phyloP scores from a whole-genome alignment of 2,888 invertebrate genomes.

The Lasioglossum pauxillum region DNA sequence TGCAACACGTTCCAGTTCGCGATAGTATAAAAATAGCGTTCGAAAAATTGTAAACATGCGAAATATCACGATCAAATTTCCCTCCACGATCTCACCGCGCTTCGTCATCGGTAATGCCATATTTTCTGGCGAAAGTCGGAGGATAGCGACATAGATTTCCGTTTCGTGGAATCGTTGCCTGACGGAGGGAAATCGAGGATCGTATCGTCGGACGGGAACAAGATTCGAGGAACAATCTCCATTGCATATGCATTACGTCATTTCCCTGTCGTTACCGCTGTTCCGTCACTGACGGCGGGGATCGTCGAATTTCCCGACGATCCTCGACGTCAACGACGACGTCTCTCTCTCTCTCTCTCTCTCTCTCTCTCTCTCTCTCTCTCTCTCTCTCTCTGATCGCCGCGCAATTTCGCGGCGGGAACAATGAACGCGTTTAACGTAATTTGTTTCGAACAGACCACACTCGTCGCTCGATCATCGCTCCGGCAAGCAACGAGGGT shows the following conservation, averaged over 20 bases:
- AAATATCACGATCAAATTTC: neutral
- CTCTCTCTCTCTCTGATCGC: neutral
- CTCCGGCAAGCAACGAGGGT: neutral
- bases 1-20: neutral
- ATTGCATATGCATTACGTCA: slow-evolving; percentile 11
- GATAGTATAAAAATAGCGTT: neutral
- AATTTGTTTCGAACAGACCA: slow-evolving; percentile 38
- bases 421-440: slow-evolving; percentile 39
- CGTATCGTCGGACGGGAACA: neutral
- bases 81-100: neutral
- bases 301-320: neutral
- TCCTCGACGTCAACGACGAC: neutral
- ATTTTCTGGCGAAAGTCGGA: neutral
- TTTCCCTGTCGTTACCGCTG: neutral
- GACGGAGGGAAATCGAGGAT: neutral
- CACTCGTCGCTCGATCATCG: slow-evolving; percentile 18
- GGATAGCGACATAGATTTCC: neutral
- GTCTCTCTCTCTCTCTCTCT: neutral
- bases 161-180: neutral
- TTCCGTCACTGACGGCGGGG: neutral
- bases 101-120: neutral
- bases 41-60: neutral
- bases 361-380: neutral
- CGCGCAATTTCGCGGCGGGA: neutral
- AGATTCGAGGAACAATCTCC: slow-evolving; percentile 7